phyloP scores from a whole-genome alignment of 2,888 invertebrate species.

The Ectemnius continuus region DNA sequence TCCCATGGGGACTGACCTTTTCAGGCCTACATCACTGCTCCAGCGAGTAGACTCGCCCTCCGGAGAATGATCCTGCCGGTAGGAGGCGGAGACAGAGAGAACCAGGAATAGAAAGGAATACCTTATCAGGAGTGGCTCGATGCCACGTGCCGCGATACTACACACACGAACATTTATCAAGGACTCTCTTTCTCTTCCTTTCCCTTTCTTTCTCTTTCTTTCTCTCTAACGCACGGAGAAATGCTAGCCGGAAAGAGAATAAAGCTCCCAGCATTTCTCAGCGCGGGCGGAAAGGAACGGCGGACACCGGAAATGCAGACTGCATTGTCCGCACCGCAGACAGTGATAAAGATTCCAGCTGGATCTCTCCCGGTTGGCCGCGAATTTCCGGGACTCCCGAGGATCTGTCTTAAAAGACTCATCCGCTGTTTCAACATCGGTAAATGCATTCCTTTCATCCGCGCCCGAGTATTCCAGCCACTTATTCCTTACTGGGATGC shows the following conservation, averaged over 20 bases:
- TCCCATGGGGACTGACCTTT: conserved; percentile 28
- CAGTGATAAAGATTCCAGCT: conserved; percentile 1
- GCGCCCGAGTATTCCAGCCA: too few species aligned
- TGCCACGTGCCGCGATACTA: conserved; percentile 4
- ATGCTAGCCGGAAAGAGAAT: not conserved
- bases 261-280: conserved; percentile 1
- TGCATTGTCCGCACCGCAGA: conserved; percentile 6
- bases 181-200: not conserved
- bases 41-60: too few species aligned
- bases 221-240: too few species aligned
- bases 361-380: not conserved
- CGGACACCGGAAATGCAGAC: conserved; percentile 3
- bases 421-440: too few species aligned
- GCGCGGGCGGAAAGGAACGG: too few species aligned
- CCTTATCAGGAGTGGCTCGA: conserved; percentile 11
- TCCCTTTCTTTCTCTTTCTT: too few species aligned
- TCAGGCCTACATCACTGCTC: conserved; percentile 11
- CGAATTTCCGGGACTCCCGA: too few species aligned
- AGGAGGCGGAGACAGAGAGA: too few species aligned
- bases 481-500: too few species aligned
- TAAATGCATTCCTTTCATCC: too few species aligned
- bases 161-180: not conserved
- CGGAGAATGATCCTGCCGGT: too few species aligned
- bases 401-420: too few species aligned
- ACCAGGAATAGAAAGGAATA: not conserved